Evolutionary conservation across 1,140 invertebrate species (phyloP), one percentile per base, ranked within the genome.

Genomic region (Latrodectus geometricus): DNA sequence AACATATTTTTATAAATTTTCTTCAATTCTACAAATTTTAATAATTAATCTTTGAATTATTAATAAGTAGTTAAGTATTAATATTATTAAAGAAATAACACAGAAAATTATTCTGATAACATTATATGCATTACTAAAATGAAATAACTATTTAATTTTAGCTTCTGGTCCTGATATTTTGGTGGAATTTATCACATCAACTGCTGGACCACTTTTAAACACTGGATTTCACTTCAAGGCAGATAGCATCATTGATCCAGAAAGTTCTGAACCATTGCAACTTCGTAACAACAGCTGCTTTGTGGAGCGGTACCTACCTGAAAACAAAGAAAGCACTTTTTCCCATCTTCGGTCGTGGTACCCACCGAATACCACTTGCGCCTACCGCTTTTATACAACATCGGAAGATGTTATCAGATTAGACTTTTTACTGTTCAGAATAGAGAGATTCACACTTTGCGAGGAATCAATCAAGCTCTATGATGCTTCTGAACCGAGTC

Each of bases 111-210:
- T 35, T 3, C 5, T 35, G 35, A 35, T 35, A 35, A 3, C 5
- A 35, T 35, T 5, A 35, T 5, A 35, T 35, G 35, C 5, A 5
- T 35, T 8, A 15, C 49, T 8, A 3, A 35, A 35, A 35, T 35
- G 35, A 35, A 35, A 35, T 35, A 7, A 3, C 20, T 74, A 15
- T 48, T 49, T 73, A 20, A 5, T 74, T 66, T 9, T 12, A 87
- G 96, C 96, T 9, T 97, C 96, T 17, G 96, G 96, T 35, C 94
- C 95, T 88, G 95, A 97, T 89, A 92, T 98, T 77, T 96, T 96
- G 89, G 96, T 98, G 4, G 96, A 97, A 90, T 98, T 97, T 90
- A 94, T 97, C 23, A 97, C 95, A 14, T 97, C 96, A 4, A 94
- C 95, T 56, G 96, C 96, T 87, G 91, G 90, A 23, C 89, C 87